These are phyloP conservation scores for Venturia canescens DNA, from an alignment of 1,140 invertebrate species.

Conservation along the genomic window DNA sequence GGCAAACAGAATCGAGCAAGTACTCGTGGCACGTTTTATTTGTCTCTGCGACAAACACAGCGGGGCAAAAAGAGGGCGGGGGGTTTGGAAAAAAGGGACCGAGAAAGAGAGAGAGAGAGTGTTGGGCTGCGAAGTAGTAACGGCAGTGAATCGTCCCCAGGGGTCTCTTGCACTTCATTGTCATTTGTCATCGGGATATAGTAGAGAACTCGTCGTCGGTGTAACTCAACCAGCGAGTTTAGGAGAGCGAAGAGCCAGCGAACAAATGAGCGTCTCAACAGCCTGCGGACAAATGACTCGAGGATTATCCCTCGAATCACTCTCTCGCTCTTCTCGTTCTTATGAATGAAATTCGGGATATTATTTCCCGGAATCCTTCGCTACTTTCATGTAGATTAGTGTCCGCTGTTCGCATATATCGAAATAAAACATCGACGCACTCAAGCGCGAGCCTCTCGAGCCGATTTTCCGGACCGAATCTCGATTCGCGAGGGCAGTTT, in stretches of 20 bases:
- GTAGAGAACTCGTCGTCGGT: background rate
- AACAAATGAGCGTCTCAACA: slow-evolving; percentile 73
- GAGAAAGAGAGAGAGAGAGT: slow-evolving; percentile 11
- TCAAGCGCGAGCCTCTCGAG: background rate
- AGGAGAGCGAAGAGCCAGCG: slow-evolving; percentile 50
- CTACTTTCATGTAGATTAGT: slow-evolving; percentile 31
- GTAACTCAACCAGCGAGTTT: slow-evolving; percentile 17
- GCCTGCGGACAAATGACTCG: slow-evolving; percentile 68
- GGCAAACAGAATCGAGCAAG: slow-evolving; percentile 70
- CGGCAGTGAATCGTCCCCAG: slow-evolving; percentile 46
- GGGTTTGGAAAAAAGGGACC: slow-evolving; percentile 13
- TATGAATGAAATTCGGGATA: slow-evolving; percentile 65
- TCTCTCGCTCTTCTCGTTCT: slow-evolving; percentile 52
- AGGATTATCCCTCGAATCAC: slow-evolving; percentile 71
- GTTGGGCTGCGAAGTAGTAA: slow-evolving; percentile 37
- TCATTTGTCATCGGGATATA: slow-evolving; percentile 73
- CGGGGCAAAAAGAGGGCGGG: slow-evolving; percentile 34
- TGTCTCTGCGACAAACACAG: slow-evolving; percentile 22
- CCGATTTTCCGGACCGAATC: background rate
- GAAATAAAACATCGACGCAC: background rate
- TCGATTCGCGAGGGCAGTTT: no score
- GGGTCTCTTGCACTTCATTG: slow-evolving; percentile 68
- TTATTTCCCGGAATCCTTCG: slow-evolving; percentile 51
- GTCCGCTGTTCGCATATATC: slow-evolving; percentile 23
- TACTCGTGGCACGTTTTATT: slow-evolving; percentile 39